Evolutionary conservation across 2,797 vertebrate genomes (phyloP).

Genomic region (Loris lydekkerianus): DNA sequence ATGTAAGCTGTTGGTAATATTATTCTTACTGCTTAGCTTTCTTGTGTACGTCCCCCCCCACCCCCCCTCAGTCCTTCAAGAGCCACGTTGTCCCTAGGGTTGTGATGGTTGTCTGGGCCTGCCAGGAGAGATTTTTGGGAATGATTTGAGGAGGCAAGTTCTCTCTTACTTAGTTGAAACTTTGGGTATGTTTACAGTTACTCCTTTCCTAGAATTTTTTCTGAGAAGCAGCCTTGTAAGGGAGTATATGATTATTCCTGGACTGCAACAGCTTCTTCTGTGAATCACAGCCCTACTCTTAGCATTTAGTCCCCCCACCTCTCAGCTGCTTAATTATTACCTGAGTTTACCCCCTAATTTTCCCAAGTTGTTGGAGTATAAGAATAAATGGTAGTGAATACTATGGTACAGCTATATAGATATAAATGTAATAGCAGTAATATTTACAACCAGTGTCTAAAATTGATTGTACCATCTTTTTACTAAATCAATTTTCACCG

Average conservation of each 20-base stretch:
- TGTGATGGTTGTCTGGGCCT: not conserved
- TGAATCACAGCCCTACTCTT: slow-evolving; percentile 42
- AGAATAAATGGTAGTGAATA: not conserved
- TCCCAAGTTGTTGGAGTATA: not conserved
- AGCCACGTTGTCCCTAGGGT: not conserved
- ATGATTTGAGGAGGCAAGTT: not conserved
- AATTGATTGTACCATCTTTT: not conserved
- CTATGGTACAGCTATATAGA: not conserved
- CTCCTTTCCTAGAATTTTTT: not conserved
- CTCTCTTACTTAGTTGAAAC: not conserved
- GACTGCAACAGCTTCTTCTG: not conserved
- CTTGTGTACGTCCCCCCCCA: not conserved
- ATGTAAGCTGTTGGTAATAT: not conserved
- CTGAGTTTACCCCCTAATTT: not conserved
- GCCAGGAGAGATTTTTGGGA: not conserved
- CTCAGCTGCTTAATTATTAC: not conserved
- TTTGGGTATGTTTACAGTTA: not conserved
- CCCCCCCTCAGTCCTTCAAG: not conserved
- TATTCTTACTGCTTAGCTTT: not conserved
- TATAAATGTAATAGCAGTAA: not conserved
- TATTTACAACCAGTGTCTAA: not conserved
- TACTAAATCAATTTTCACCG: not conserved
- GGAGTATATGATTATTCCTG: not conserved
- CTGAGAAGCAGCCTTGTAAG: not conserved
- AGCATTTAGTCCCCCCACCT: not conserved